A percentile compares a stretch with the other conserved stretches of the same genome.
Conservation (phyloP, 2,797 vertebrate species). For the Aulostomus chinensis region DNA sequence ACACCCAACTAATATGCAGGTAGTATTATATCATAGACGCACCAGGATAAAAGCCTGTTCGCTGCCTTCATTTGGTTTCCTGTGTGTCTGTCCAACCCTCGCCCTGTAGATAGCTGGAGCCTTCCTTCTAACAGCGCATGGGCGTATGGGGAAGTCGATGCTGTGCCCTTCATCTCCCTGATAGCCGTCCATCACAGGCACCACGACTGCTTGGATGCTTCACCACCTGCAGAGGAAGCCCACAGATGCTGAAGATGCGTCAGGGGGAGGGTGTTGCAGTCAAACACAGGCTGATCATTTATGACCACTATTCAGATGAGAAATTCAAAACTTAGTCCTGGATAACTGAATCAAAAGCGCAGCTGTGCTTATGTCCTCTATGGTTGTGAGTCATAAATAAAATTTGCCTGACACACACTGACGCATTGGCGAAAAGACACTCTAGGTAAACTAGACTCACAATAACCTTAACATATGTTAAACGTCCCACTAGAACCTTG, state of each 20-base stretch:
- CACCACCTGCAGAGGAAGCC: slow-evolving; percentile 96
- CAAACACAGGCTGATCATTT: too few relatives aligned
- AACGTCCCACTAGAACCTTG: too few relatives aligned
- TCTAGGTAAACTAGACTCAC: too few relatives aligned
- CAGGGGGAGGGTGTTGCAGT: too few relatives aligned
- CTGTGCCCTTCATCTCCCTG: slow-evolving; percentile 95
- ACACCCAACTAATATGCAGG: slow-evolving; percentile 37
- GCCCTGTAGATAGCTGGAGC: slow-evolving; percentile 92
- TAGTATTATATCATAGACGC: slow-evolving; percentile 38
- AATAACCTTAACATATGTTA: too few relatives aligned
- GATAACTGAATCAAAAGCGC: too few relatives aligned
- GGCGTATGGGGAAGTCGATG: slow-evolving; percentile 98
- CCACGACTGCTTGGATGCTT: slow-evolving; percentile 98
- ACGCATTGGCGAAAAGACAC: too few relatives aligned
- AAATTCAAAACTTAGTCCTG: too few relatives aligned
- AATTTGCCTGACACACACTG: too few relatives aligned
- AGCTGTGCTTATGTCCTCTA: too few relatives aligned
- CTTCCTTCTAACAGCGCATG: slow-evolving; percentile 94
- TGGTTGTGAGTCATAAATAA: too few relatives aligned
- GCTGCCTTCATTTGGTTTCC: slow-evolving; percentile 36
- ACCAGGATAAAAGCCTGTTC: slow-evolving; percentile 46
- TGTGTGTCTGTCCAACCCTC: slow-evolving; percentile 16
- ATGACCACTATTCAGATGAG: too few relatives aligned
- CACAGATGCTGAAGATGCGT: slow-evolving; percentile 99
- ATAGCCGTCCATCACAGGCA: slow-evolving; percentile 97